A percentile compares a stretch with the other conserved stretches of the same genome.
These are phyloP conservation scores for Mamestra brassicae DNA, from an alignment of 2,888 invertebrate genomes.

Conservation along the genomic window DNA sequence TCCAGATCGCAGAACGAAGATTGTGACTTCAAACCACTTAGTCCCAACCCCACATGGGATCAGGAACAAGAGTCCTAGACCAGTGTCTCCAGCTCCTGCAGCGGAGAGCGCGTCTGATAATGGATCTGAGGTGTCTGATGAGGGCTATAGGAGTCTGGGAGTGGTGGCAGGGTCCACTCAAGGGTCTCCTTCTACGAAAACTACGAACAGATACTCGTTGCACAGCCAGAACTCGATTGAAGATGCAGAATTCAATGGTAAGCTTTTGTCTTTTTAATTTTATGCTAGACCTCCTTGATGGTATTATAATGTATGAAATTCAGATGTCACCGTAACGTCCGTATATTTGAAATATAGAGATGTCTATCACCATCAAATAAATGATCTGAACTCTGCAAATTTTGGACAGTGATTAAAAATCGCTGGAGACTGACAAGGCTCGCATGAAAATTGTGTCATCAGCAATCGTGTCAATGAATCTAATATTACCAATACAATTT, in stretches of 20 bases:
- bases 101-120: constrained; percentile 94
- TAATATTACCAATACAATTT: constrained; percentile 19
- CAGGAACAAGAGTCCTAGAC: constrained; percentile 85
- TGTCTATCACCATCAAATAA: no score
- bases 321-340: background rate
- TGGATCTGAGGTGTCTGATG: constrained; percentile 96
- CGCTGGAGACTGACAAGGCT: background rate
- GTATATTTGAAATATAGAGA: no score
- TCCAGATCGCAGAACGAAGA: constrained; percentile 84
- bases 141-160: constrained; percentile 95
- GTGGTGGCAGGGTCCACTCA: constrained; percentile 91
- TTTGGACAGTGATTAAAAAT: no score
- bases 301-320: constrained; percentile 3
- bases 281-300: background rate
- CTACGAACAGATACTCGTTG: constrained; percentile 92
- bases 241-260: constrained; percentile 93
- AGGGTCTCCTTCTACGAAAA: constrained; percentile 88
- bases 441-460: background rate
- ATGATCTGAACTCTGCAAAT: no score
- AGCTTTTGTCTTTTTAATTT: constrained; percentile 67
- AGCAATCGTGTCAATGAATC: constrained; percentile 5
- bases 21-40: constrained; percentile 84
- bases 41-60: constrained; percentile 88
- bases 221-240: constrained; percentile 94
- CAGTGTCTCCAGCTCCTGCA: constrained; percentile 90